Base-by-base conservation (phyloP, 2,797 vertebrate genomes). In the Sitta carolinensis region DNA sequence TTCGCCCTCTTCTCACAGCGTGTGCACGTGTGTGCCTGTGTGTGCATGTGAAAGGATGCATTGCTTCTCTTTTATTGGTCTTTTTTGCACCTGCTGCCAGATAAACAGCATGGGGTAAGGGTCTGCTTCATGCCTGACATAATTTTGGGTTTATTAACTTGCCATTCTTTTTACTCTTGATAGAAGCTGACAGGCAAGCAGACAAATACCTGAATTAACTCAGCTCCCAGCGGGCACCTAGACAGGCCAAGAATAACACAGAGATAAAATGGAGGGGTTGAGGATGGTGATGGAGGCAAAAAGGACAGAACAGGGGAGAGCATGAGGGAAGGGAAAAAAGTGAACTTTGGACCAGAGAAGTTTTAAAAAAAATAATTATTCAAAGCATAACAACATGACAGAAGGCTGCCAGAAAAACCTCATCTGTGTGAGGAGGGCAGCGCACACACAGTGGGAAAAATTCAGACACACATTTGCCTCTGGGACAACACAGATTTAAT, bases 191-290 rank as follows among this genome's bases (percentile, higher is more conserved):
- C 87, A 96, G 93, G 75, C 73, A 74, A 93, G 75, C 66, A 93
- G 94, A 93, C 88, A 93, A 95, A 67, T n/a, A 75, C 69, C 67
- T 91, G 95, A 91, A 81, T 92, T 89, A 96, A 96, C 87, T 81
- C 54, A 85, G 47, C 82, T 86, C 90, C 95, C 95, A 93, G 62
- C 52, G 3, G 13, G 94, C 73, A 90, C 67, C 30, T 51, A 63
- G 40, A 47, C 22, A 40, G 80, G 92, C 96, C 97, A 97, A 97
- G 87, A 96, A 95, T 90, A 95, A 96, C 87, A 95, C 14, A 68
- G 72, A 87, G 57, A 96, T 95, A 97, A 92, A 76, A 67, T 76
- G 52, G 52, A 93, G 51, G 51, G 29, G 47, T 20, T 79, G 74
- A 70, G 86, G 62, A 73, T 84, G 73, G 55, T 0, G 0, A 66